A percentile compares a stretch with the other conserved stretches of the same genome.
These are phyloP conservation scores for Platorchestia sp. DNA, from an alignment of 1,140 invertebrate species.

Conservation along the genomic window DNA sequence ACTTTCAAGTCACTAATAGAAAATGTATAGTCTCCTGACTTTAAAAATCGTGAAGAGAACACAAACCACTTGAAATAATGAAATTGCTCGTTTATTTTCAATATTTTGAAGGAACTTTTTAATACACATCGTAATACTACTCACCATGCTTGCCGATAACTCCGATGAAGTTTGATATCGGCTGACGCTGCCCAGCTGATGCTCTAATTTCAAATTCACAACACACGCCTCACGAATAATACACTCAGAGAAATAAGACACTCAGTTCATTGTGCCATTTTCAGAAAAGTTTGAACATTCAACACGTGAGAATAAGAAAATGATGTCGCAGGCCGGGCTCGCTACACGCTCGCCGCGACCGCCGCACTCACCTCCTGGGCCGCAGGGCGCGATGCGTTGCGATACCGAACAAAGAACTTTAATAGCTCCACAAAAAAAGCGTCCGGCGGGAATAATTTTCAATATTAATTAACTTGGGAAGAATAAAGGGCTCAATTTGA, in stretches of 20 bases:
- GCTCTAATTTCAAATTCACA: too few relatives aligned
- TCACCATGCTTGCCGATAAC: too few relatives aligned
- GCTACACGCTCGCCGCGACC: background rate
- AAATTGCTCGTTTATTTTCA: background rate
- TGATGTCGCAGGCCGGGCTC: background rate
- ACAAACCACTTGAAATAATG: too few relatives aligned
- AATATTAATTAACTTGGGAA: constrained; percentile 26
- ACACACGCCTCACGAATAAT: too few relatives aligned
- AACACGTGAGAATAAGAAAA: background rate
- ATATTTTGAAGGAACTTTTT: background rate
- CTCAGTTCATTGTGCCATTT: too few relatives aligned
- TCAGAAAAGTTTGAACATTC: background rate
- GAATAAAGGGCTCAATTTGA: constrained; percentile 48
- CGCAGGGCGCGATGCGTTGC: background rate
- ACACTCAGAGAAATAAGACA: too few relatives aligned
- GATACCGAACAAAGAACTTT: constrained; percentile 43
- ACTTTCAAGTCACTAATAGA: too few relatives aligned
- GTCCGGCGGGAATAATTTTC: constrained; percentile 33
- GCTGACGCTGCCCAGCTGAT: too few relatives aligned
- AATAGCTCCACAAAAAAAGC: constrained; percentile 15
- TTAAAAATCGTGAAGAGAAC: too few relatives aligned
- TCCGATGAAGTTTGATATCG: too few relatives aligned
- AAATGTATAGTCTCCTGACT: too few relatives aligned
- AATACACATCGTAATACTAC: too few relatives aligned
- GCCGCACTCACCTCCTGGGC: background rate